A percentile compares a stretch with the other conserved stretches of the same genome.
Conservation (phyloP, 2,888 invertebrate species). For the Podotricha telesiphe region DNA sequence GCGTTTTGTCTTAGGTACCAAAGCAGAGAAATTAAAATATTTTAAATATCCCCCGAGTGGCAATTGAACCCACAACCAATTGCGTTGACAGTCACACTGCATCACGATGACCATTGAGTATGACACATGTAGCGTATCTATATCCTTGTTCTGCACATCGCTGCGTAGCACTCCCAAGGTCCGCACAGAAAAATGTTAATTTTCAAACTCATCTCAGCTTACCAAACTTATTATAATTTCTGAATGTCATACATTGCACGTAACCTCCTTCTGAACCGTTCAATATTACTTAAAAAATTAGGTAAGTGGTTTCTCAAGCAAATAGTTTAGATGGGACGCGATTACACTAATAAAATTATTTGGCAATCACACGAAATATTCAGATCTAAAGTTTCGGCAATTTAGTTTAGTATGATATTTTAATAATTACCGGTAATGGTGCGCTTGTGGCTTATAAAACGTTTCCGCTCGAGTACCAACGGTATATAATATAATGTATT, state of each 20-base stretch:
- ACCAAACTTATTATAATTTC: conserved; percentile 51
- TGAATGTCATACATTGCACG: conserved; percentile 51
- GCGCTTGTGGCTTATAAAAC: conserved; percentile 4
- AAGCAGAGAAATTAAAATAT: not conserved
- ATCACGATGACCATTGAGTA: not conserved
- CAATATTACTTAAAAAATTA: conserved; percentile 39
- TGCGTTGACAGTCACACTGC: not conserved
- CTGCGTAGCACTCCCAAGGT: conserved; percentile 48
- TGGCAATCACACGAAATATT: conserved; percentile 40
- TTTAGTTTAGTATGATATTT: conserved; percentile 15
- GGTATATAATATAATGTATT: not conserved
- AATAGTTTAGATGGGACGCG: conserved; percentile 41
- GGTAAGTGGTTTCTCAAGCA: conserved; percentile 39
- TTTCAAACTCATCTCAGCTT: conserved; percentile 50
- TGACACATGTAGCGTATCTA: conserved; percentile 49
- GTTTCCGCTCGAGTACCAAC: conserved; percentile 8
- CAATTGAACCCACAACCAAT: not conserved
- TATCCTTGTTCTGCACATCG: conserved; percentile 43
- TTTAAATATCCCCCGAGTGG: not conserved
- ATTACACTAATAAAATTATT: conserved; percentile 42
- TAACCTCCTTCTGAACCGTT: conserved; percentile 46
- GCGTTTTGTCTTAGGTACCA: not conserved
- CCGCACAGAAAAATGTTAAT: conserved; percentile 41
- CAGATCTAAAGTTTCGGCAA: conserved; percentile 37
- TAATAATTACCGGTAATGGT: conserved; percentile 14